Base-by-base conservation (phyloP, 2,113 vertebrate genomes). In the Oncorhynchus kisutch region DNA sequence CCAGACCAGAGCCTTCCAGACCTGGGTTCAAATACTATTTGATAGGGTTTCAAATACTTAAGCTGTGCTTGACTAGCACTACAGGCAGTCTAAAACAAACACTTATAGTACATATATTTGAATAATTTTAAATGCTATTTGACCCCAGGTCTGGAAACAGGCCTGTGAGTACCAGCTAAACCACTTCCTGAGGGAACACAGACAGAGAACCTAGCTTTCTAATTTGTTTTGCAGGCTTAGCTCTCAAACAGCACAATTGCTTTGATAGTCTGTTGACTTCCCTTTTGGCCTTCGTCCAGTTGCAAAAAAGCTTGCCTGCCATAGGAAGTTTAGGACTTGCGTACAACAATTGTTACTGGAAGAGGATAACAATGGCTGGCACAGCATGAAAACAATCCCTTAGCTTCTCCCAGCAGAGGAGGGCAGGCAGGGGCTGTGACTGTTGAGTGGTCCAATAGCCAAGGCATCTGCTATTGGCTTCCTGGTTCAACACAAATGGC, bases 351-450 rank as follows among this genome's bases (percentile, higher is more conserved):
- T 75, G 82, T 90, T 88, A 88, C 88, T 90, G 91, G 89, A 91
- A 91, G 85, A 81, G 77, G 73, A 91, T 82, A 87, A 94, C 92
- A 94, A 94, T 94, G 91, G 89, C 72, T 94, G 94, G 93, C 93
- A 91, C 57, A 11, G 82, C 87, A 90, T 92, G 76, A 84, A 78
- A 82, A 76, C 89, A 81, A 66, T 73, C 12, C 6, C 48, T 24
- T n/a, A 6, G 34, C 73, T 65, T 6, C 77, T 87, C 90, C 88
- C 87, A 29, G 72, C 25, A 81, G 89, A 79, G n/a, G 48, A 5
- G 72, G 83, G 80, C 80, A 74, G 73, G 83, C 76, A 83, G 16
- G n/a, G 62, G 24, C 57, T 31, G 78, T 87, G 51, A 54, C 51
- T 54, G 88, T 85, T 86, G 87, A 90, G 81, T 87, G 81, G 81